Base-by-base conservation (phyloP, 1,140 invertebrate species). In the Drosophila pseudoobscura region DNA sequence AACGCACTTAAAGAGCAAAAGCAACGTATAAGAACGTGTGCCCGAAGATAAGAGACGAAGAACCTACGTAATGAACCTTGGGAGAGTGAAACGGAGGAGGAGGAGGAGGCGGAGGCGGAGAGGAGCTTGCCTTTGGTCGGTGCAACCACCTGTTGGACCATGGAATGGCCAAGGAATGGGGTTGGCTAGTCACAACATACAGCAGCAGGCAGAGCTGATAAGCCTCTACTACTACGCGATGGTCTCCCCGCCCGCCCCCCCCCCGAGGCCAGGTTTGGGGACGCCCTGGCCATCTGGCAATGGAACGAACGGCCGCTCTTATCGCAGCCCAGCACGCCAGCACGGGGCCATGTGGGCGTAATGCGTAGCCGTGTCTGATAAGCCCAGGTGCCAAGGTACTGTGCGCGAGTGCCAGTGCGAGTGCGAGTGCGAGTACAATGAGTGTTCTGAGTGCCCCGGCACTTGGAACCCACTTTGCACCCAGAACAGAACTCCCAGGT, bases 121-220 rank as follows among this genome's bases (percentile, higher is more conserved):
- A 26, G 24, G 3, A 24, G 24, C 24, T 0, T 52, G 55, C 50
- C 20, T 20, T 58, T 58, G 46, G 46, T 44, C 70, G 82, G 82
- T 88, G 82, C 82, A 87, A 87, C 82, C 82, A 87, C 82, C 82
- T 87, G 82, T 88, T 88, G 47, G 66, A 13, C 35, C 43, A 57
- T 69, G 57, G 45, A 24, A 62, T 66, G 62, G 63, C 50, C 50
- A 20, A 44, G 53, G 26, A 58, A 58, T 61, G 46, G 46, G 59
- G 65, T 68, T 68, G 75, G 66, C 20, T 43, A 68, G 58, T 51
- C 45, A 80, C 69, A 79, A 74, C 70, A 79, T 58, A 63, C 46
- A 61, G 56, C 24, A 76, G 60, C 43, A 75, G 71, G 59, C 72
- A 55, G 72, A 64, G 53, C 71, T 74, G 60, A 74, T 64, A 73